Evolutionary conservation across 2,113 vertebrate genomes (phyloP), one percentile per base, ranked within the genome.

Genomic region (Asarcornis scutulata): DNA sequence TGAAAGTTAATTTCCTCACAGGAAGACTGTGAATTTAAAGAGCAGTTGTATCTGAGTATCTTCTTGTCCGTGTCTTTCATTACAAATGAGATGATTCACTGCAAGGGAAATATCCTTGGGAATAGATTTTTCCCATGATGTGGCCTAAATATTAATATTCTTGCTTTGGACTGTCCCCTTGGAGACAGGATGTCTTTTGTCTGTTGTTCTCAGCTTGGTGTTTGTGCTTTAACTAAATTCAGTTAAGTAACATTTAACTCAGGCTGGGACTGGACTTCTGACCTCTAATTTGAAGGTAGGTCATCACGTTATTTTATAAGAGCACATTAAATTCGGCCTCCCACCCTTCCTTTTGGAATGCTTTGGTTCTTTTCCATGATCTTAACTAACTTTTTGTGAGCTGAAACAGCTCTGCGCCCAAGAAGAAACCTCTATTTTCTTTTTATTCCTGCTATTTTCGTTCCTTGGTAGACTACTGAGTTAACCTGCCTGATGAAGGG

Each of bases 221-320:
- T 26, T 82, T 87, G 38, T 89, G 16, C 66, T 94, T 67, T 84
- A 94, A 89, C 84, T 96, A 84, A 89, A 77, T 88, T 80, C 4
- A 38, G 79, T 36, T 88, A 91, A 92, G 60, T 91, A 69, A 55
- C 80, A 55, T 91, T 75, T 82, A 82, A 48, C 38, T 95, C 32
- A 59, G 82, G 4, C 60, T 71, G 52, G 46, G n/a, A 38, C 52
- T 93, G 8, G 72, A 32, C 74, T 89, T 81, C 77, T 95, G 80
- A 88, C 69, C 83, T 91, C 76, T 84, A 66, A 79, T 78, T 74
- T 87, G 52, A 89, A 84, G 78, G 34, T 46, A 42, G 42, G 18
- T 64, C 72, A 52, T 89, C 52, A 42, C 32, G 40, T 87, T 87
- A 15, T 90, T 92, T 94, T 78, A 89, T 42, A 82, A 92, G 77